These are phyloP conservation scores for Peromyscus maniculatus DNA, from an alignment of 2,113 vertebrate genomes.

Conservation along the genomic window DNA sequence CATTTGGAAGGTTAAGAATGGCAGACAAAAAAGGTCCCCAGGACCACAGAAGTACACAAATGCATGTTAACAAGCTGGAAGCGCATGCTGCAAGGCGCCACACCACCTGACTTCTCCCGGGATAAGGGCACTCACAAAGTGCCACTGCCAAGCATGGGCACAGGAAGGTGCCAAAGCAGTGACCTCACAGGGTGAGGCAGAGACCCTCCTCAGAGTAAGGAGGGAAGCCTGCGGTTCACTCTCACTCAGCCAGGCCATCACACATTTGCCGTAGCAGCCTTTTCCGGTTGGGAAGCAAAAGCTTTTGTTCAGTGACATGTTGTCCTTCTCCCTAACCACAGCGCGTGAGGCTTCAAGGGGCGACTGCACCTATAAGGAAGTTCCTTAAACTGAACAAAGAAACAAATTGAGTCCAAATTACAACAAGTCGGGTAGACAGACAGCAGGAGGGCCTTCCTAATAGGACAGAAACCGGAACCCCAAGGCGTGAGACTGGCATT, in stretches of 20 bases:
- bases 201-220: neutral
- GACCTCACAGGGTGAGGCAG: neutral
- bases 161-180: neutral
- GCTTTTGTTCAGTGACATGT: neutral
- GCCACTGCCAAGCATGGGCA: neutral
- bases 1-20: conserved; percentile 15
- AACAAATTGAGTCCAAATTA: conserved; percentile 10
- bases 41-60: neutral
- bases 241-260: neutral
- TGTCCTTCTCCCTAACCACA: neutral
- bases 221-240: neutral
- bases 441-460: neutral
- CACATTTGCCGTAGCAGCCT: neutral
- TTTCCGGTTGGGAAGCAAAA: neutral
- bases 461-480: neutral
- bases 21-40: neutral
- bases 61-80: neutral
- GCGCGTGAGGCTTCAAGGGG: neutral
- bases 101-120: neutral
- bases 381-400: neutral
- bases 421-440: neutral
- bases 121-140: neutral
- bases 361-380: neutral
- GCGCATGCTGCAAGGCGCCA: neutral
- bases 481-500: neutral